Evolutionary conservation across 2,888 invertebrate genomes (phyloP), one percentile per base, ranked within the genome.

Genomic region (Netelia virgata): DNA sequence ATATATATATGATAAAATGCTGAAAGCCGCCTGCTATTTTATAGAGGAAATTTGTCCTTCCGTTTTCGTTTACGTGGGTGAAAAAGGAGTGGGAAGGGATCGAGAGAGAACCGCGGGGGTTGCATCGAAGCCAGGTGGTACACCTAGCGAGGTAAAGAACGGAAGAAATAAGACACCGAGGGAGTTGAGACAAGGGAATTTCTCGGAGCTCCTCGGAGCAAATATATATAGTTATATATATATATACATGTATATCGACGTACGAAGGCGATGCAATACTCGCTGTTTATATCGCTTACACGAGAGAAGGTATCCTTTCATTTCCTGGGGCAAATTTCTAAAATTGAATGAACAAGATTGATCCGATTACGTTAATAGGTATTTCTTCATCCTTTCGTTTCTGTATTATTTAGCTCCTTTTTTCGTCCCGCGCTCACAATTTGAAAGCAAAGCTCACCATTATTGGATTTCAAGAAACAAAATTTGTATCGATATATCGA

Each of bases 11-110:
- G 57, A 64, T 3, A 66, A 16, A 57, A 72, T 23, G 72, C 50
- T 78, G 41, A 53, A 72, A 69, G 74, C 76, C 53, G 61, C 74
- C 59, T 66, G 70, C 64, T 59, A 74, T 69, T 84, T 82, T 78
- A 79, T 79, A 72, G 78, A 64, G 82, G 78, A 84, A 82, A 82
- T 82, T 82, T 75, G 84, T 82, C 78, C 74, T 82, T 78, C 78
- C 82, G 78, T 64, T 78, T 78, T 79, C 84, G 75, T 74, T 79
- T 73, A 82, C 78, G 78, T 78, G 77, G 68, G 57, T 41, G 74
- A 69, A 72, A 69, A 82, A 66, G 76, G 76, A 59, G 53, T 57
- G 66, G 72, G 53, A 64, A 53, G n/a, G 50, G 64, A 41, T 14
- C 20, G 43, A 28, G 64, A 36, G 50, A 72, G 53, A 36, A 47